phyloP scores from a whole-genome alignment of 1,140 invertebrate species.

The Solenopsis invicta region DNA sequence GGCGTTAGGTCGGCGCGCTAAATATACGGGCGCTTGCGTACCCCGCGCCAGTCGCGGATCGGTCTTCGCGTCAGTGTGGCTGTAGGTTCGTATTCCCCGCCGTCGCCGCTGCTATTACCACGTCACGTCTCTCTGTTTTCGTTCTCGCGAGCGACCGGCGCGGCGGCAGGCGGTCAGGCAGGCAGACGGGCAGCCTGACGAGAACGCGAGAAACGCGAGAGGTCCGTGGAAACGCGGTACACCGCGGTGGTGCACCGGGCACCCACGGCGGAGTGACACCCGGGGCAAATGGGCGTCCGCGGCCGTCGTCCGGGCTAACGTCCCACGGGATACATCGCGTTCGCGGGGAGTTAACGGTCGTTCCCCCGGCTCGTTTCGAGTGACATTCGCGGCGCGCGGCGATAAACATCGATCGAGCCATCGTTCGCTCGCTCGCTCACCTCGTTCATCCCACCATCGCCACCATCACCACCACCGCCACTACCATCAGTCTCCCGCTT shows the following conservation, averaged over 20 bases:
- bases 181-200: background rate
- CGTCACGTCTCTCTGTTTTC: conserved; percentile 15
- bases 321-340: conserved; percentile 9
- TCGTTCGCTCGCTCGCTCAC: background rate
- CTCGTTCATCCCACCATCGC: too few relatives aligned
- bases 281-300: conserved; percentile 4
- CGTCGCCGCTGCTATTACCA: background rate
- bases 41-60: conserved; percentile 45
- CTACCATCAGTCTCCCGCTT: background rate
- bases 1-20: conserved; percentile 23
- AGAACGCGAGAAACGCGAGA: background rate
- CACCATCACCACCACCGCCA: background rate
- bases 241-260: background rate
- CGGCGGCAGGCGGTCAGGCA: background rate
- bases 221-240: too few relatives aligned
- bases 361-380: conserved; percentile 5
- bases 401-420: conserved; percentile 33
- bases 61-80: conserved; percentile 5
- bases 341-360: conserved; percentile 25
- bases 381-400: background rate
- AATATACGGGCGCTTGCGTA: conserved; percentile 51
- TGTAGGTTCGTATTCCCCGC: background rate
- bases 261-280: conserved; percentile 6
- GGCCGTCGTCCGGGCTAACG: conserved; percentile 13
- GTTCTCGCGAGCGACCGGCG: background rate